Evolutionary conservation across 2,888 invertebrate species (phyloP), one percentile per base, ranked within the genome.

Genomic region (Augiades crinisus): DNA sequence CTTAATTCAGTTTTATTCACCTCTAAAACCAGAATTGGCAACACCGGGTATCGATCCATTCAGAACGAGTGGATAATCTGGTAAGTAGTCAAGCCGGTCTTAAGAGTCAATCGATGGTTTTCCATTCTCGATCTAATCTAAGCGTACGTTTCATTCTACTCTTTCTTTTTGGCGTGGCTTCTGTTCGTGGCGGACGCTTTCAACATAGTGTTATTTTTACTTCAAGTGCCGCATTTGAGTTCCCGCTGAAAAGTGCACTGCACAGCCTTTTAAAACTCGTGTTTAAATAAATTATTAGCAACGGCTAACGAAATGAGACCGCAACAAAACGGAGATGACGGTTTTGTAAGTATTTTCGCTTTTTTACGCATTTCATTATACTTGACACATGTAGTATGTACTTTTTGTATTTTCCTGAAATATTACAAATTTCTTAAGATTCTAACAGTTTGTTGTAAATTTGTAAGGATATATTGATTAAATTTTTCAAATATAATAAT

Each of bases 321-420:
- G 40, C 87, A 84, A 65, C 84, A 87, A 70, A 88, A 89, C 54
- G 89, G 89, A 38, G 89, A 89, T 55, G 89, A 89, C 58, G 86
- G 85, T 34, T 88, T 76, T 74, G 89, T 89, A 73, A 88, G 88
- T 87, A 70, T 10, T 41, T 44, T 46, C 24, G n/a, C 13, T 44
- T 36, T 49, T 37, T 14, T 12, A 12, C 34, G 17, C 13, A 12
- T 8, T 33, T 10, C 38, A 4, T 17, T 13, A 0, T 5, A 4
- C 3, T 10, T 3, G 27, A 10, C 10, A 10, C n/a, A 24, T 24
- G 27, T 10, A 5, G 12, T 30, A 27, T 30, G 6, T 12, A 5
- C n/a, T 7, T 3, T 12, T 14, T 21, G 0, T 16, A 5, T 5
- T 12, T 34, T 14, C 13, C 3, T 1, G 10, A 5, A 30, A 3